phyloP scores from a whole-genome alignment of 2,888 invertebrate species.

The Mechanitis messenoides region DNA sequence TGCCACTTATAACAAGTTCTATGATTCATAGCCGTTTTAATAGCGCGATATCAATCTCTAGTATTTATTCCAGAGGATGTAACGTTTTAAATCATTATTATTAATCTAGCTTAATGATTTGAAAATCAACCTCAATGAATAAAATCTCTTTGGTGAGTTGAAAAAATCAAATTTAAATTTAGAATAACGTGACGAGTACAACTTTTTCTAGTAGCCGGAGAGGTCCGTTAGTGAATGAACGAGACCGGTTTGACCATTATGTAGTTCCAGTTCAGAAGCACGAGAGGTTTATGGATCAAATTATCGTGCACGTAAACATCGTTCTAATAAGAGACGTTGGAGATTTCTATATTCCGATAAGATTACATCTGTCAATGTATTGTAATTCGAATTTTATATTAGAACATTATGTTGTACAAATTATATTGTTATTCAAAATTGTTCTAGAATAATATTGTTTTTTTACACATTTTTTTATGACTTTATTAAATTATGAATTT shows the following conservation, averaged over 20 bases:
- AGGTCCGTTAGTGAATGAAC: slow-evolving; percentile 49
- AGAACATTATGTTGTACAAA: neutral
- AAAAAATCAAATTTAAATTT: slow-evolving; percentile 26
- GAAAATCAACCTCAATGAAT: neutral
- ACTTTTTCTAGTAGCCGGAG: slow-evolving; percentile 33
- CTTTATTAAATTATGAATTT: no score
- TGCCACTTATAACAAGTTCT: slow-evolving; percentile 23
- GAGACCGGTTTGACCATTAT: slow-evolving; percentile 45
- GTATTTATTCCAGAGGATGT: neutral
- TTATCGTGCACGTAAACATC: slow-evolving; percentile 30
- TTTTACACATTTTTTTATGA: no score
- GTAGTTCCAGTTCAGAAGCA: slow-evolving; percentile 39
- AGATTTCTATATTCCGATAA: slow-evolving; percentile 20
- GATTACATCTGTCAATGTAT: slow-evolving; percentile 11
- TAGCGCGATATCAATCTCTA: slow-evolving; percentile 20
- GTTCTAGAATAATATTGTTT: no score
- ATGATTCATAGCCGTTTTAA: slow-evolving; percentile 21
- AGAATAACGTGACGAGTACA: slow-evolving; percentile 30
- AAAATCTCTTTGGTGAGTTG: slow-evolving; percentile 9
- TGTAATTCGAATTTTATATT: slow-evolving; percentile 9
- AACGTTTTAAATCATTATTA: slow-evolving; percentile 3
- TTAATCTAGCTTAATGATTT: neutral
- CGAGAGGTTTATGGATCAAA: slow-evolving; percentile 38
- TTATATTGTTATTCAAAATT: no score
- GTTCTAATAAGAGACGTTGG: slow-evolving; percentile 21